Evolutionary conservation across 2,797 vertebrate species (phyloP), one percentile per base, ranked within the genome.

Genomic region (Scyliorhinus canicula): DNA sequence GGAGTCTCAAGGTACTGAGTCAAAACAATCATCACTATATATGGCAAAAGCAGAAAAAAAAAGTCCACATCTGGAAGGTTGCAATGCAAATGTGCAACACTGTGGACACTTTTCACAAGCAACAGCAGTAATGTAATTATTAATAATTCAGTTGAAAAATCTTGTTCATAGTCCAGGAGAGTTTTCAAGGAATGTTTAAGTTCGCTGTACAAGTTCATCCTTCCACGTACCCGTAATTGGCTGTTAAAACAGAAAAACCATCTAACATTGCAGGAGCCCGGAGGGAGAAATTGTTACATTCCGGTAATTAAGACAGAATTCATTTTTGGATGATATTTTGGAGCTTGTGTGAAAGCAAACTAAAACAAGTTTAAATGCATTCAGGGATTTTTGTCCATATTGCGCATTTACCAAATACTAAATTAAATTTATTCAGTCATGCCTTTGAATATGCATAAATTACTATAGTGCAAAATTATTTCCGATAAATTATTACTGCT

Each of bases 1-100:
- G 91, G 12, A 94, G 67, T 74, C 67, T 94, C 67, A 8, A 35
- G 28, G 16, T 74, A 19, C 67, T 19, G 93, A 71, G 65, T 35
- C 93, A 94, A 35, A 71, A 69, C 47, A 94, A 71, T 55, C 67
- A 52, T 69, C 93, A 35, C 93, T 44, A 94, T 94, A 71, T 69
- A 52, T 35, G 93, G 67, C 35, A 14, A 94, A 94, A 55, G 74
- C 52, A 74, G 47, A 28, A 50, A 21, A 94, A 67, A 52, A 93
- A 52, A 65, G 26, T 69, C 65, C 28, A 35, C 11, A 35, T 8
- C 93, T 71, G 19, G 16, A 47, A 52, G 74, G 67, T 28, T 94
- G 26, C 28, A 19, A 71, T 74, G 26, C 11, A 71, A 52, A 35
- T 74, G 1, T 74, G 65, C n/a, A 91, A 91, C 28, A 65, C 16